Percentiles rank a stretch among this genome's conserved stretches.
These are phyloP conservation scores for Acleris literana DNA, from an alignment of 2,888 invertebrate genomes.

Conservation along the genomic window DNA sequence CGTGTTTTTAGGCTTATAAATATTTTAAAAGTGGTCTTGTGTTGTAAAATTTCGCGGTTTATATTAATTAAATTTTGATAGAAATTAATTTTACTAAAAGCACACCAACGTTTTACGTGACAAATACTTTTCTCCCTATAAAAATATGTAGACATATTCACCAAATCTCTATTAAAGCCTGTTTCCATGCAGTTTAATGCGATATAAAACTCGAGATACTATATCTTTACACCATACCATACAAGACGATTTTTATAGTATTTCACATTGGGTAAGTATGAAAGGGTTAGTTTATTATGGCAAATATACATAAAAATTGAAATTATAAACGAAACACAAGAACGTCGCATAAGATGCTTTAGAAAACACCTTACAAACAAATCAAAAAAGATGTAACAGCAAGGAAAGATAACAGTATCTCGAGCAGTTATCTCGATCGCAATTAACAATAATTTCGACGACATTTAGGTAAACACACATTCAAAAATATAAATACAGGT, in stretches of 20 bases:
- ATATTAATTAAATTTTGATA: neutral
- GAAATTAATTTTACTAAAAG: slow-evolving; percentile 45
- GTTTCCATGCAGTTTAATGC: slow-evolving; percentile 62
- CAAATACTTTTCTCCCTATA: slow-evolving; percentile 37
- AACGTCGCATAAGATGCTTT: too few relatives aligned
- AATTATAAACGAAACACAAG: neutral
- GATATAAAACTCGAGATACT: slow-evolving; percentile 44
- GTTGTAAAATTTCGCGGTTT: slow-evolving; percentile 6
- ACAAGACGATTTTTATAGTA: neutral
- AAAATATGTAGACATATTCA: slow-evolving; percentile 42
- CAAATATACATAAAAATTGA: neutral
- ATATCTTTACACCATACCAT: slow-evolving; percentile 1
- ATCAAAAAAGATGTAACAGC: neutral
- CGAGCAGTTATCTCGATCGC: slow-evolving; percentile 30
- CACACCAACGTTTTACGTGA: slow-evolving; percentile 53
- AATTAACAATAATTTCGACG: slow-evolving; percentile 41
- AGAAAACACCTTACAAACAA: too few relatives aligned
- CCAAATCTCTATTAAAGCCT: slow-evolving; percentile 70
- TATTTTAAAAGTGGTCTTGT: slow-evolving; percentile 7
- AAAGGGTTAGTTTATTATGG: too few relatives aligned
- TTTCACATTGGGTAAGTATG: too few relatives aligned
- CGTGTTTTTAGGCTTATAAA: neutral
- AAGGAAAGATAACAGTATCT: slow-evolving; percentile 25
- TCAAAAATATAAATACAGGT: slow-evolving; percentile 31
- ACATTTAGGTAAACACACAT: slow-evolving; percentile 41